A percentile compares a stretch with the other conserved stretches of the same genome.
Conservation (phyloP, 2,888 invertebrate species). For the Pherbina coryleti region DNA sequence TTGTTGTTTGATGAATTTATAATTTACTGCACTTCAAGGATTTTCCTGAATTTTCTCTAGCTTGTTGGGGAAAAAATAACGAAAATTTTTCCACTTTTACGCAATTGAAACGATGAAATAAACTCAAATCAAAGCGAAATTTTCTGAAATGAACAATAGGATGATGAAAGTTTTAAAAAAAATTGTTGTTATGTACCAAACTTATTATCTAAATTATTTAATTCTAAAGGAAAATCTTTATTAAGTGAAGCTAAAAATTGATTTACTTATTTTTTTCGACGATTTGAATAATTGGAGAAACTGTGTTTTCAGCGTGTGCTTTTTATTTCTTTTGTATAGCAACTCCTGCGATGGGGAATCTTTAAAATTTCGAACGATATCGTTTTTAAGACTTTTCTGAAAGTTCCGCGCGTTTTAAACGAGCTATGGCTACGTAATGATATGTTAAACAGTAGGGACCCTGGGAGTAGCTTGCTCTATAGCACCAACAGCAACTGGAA, state of each 20-base stretch:
- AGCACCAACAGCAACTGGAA: conserved; percentile 15
- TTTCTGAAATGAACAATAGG: background rate
- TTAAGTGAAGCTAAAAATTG: background rate
- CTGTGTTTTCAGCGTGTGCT: background rate
- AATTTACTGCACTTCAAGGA: background rate
- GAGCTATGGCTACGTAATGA: conserved; percentile 17
- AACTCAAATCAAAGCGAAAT: conserved; percentile 4
- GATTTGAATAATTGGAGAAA: background rate
- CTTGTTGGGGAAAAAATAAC: background rate
- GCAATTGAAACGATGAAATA: conserved; percentile 7
- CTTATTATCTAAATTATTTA: background rate
- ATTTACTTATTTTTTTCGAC: background rate
- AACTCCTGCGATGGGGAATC: background rate
- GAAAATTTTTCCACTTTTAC: background rate
- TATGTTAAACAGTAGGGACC: background rate
- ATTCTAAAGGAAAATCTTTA: background rate
- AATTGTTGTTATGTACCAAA: too few relatives aligned
- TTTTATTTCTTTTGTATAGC: background rate
- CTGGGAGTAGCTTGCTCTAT: background rate
- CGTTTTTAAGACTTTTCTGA: background rate
- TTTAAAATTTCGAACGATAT: conserved; percentile 15
- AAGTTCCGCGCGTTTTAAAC: conserved; percentile 29
- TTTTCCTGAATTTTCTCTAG: background rate
- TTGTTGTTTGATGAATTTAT: background rate
- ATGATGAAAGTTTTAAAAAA: background rate